A percentile compares a stretch with the other conserved stretches of the same genome.
Evolutionary conservation across 1,140 invertebrate genomes (phyloP).

Genomic region (Plutomurus gul): DNA sequence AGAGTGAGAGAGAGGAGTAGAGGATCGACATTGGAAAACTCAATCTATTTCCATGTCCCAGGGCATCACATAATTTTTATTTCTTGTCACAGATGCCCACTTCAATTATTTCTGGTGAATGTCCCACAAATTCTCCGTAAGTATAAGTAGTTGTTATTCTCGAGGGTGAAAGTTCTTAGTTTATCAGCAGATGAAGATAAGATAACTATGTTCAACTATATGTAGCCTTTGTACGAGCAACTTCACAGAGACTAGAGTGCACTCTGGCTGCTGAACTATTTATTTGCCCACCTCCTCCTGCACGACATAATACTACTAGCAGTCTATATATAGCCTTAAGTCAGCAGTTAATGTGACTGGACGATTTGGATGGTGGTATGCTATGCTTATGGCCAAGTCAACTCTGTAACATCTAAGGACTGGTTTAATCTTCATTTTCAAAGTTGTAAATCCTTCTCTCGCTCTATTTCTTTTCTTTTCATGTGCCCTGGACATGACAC

Average conservation of each 20-base stretch:
- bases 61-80: conserved; percentile 11
- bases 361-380: too few species aligned
- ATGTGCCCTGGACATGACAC: not conserved
- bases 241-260: not conserved
- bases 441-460: conserved; percentile 27
- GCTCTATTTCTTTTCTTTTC: not conserved
- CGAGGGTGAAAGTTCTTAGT: conserved; percentile 17
- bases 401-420: not conserved
- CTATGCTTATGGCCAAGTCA: too few species aligned
- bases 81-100: conserved; percentile 24
- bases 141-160: conserved; percentile 18
- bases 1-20: not conserved
- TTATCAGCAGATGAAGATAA: conserved; percentile 29
- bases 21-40: not conserved
- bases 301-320: too few species aligned
- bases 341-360: too few species aligned
- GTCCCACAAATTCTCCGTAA: conserved; percentile 19
- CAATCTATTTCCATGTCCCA: conserved; percentile 25
- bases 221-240: not conserved
- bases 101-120: conserved; percentile 27
- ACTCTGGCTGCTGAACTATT: not conserved
- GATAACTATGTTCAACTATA: not conserved
- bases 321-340: too few species aligned
- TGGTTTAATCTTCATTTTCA: conserved; percentile 21
- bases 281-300: too few species aligned